Base-by-base conservation (phyloP, 2,797 vertebrate genomes). In the Oophaga sylvatica region DNA sequence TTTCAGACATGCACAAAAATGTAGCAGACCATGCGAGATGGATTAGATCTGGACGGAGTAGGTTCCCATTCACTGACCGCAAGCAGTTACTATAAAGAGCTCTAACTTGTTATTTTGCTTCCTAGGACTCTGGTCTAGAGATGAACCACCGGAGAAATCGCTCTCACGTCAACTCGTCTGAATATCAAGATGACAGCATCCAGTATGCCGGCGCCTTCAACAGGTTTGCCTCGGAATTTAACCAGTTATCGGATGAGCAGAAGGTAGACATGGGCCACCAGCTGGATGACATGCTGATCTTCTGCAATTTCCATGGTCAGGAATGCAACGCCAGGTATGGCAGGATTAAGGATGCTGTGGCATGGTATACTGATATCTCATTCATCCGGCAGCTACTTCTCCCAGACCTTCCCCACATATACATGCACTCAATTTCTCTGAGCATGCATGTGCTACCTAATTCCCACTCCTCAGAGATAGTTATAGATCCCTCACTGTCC, bases 251-350 rank as follows among this genome's bases (percentile, higher is more conserved):
- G 4, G 90, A 90, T 15, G 85, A 90, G 87, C 87, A 91, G 85
- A 91, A 90, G 80, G 62, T 91, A 13, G 90, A 88, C 68, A 90
- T 90, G 89, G 90, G 90, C 0, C 90, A 91, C 70, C 89, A 90
- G 85, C 78, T 91, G 82, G 90, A 91, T 6, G 88, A 91, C 62
- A 91, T 91, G 90, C 81, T 91, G 5, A 90, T 90, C 56, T 91
- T 89, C 81, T 91, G 90, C 83, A 90, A 87, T 59, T 91, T 90
- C 71, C 90, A 91, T n/a, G 90, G 90, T 6, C 90, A 87, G 20
- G 75, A 89, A 12, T 91, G 90, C 71, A 90, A 91, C 67, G 57
- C 87, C 26, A 91, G 90, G 90, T 91, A 87, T 4, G 22, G 60
- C 8, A 5, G 35, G 35, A 48, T 12, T 31, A 31, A 71, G 19